Evolutionary conservation across 1,140 invertebrate genomes (phyloP).

Genomic region (Eubasilissa regina): DNA sequence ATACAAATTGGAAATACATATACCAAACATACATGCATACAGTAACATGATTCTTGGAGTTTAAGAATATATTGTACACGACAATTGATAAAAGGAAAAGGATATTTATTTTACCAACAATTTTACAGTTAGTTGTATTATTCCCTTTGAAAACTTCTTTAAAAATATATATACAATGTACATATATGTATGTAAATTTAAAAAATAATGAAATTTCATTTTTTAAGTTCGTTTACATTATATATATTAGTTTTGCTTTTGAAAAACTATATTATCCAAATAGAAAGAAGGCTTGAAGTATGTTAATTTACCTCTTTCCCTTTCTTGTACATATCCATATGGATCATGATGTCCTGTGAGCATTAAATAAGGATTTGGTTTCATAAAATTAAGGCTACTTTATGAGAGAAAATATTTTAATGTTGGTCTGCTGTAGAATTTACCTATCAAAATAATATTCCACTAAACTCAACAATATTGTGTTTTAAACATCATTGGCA

Average conservation of each 20-base stretch:
- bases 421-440: no score
- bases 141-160: neutral
- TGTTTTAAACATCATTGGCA: no score
- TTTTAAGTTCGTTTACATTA: neutral
- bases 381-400: constrained; percentile 4
- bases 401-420: no score
- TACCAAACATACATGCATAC: constrained; percentile 16
- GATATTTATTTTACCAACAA: neutral
- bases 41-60: neutral
- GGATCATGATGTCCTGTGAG: constrained; percentile 59
- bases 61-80: neutral
- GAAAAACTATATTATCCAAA: neutral
- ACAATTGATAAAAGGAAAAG: constrained; percentile 1
- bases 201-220: neutral
- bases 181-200: neutral
- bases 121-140: neutral
- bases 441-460: no score
- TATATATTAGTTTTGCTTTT: neutral
- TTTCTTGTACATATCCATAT: constrained; percentile 57
- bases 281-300: neutral
- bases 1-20: constrained; percentile 13
- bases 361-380: constrained; percentile 37
- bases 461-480: no score
- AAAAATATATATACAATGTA: neutral
- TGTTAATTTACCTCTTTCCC: constrained; percentile 58